phyloP scores from a whole-genome alignment of 1,140 invertebrate species.

The Littorina saxatilis region DNA sequence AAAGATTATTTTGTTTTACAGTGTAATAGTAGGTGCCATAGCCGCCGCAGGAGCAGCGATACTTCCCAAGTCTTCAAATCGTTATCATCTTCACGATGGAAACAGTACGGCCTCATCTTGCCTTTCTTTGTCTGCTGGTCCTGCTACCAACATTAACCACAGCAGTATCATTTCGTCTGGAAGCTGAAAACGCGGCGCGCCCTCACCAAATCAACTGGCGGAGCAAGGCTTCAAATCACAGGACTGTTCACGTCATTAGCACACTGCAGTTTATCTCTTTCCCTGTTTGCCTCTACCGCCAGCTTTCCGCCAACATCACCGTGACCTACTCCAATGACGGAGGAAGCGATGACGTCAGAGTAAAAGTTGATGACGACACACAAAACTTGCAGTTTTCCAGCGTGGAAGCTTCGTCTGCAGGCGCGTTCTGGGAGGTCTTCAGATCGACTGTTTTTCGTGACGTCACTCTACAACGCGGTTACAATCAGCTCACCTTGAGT shows the following conservation, averaged over 20 bases:
- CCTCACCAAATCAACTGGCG: not conserved
- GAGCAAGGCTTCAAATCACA: not conserved
- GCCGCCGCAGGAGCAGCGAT: too few relatives aligned
- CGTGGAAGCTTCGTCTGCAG: not conserved
- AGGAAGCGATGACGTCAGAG: not conserved
- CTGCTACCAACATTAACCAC: too few relatives aligned
- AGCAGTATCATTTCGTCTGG: not conserved
- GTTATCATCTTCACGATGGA: too few relatives aligned
- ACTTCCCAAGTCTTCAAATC: too few relatives aligned
- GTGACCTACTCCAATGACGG: constrained; percentile 38
- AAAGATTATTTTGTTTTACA: too few relatives aligned
- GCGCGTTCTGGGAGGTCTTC: constrained; percentile 19
- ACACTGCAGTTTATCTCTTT: constrained; percentile 6
- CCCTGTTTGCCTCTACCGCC: constrained; percentile 18
- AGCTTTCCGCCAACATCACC: constrained; percentile 7
- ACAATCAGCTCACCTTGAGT: not conserved
- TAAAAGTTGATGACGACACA: constrained; percentile 3
- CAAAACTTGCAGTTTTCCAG: not conserved
- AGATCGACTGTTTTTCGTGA: not conserved
- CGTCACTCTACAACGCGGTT: not conserved
- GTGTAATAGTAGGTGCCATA: too few relatives aligned
- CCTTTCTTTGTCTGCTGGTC: too few relatives aligned
- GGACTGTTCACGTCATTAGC: not conserved
- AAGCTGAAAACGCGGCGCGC: not conserved
- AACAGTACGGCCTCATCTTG: too few relatives aligned